Evolutionary conservation across 2,888 invertebrate genomes (phyloP), one percentile per base, ranked within the genome.

Genomic region (Pandemis corylana): DNA sequence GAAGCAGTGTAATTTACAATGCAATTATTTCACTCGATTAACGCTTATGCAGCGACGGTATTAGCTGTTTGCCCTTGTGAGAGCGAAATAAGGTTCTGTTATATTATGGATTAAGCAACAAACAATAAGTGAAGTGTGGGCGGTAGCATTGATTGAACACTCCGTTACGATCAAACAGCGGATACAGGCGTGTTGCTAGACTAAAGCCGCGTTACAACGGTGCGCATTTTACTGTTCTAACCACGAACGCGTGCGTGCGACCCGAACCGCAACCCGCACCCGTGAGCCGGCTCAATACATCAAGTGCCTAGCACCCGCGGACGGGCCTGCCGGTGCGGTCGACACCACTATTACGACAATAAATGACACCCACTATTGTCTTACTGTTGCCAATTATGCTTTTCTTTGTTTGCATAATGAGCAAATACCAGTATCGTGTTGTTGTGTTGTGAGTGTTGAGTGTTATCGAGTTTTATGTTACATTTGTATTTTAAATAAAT

Each of bases 361-460:
- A 94, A 94, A 94, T 94, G 94, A 94, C 93, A 93, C 87, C 94
- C 92, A 93, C 86, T 87, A 85, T 80, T 86, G 81, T 82, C 85
- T 75, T 75, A 75, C 77, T 84, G 86, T 91, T 93, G 93, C 94
- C 94, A 94, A 94, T 94, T 93, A 93, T 94, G 94, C 92, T 81
- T 85, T 89, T 87, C 83, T 84, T 77, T 49, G 42, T 66, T 85
- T 83, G 93, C 94, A 92, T 92, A 93, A 94, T 94, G 94, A 94
- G 94, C 93, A 92, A 94, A 94, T 94, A 94, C 94, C 87, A 81
- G 79, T 81, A 82, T 77, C 76, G 83, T 87, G 88, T 83, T 79
- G 85, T 83, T 79, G 85, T 86, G 82, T 84, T 77, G 88, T 74
- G 69, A 70, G 90, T 92, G 88, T 90, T 87, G 83, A 85, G 85